phyloP scores from a whole-genome alignment of 2,888 invertebrate genomes.

The Drosophila testacea region DNA sequence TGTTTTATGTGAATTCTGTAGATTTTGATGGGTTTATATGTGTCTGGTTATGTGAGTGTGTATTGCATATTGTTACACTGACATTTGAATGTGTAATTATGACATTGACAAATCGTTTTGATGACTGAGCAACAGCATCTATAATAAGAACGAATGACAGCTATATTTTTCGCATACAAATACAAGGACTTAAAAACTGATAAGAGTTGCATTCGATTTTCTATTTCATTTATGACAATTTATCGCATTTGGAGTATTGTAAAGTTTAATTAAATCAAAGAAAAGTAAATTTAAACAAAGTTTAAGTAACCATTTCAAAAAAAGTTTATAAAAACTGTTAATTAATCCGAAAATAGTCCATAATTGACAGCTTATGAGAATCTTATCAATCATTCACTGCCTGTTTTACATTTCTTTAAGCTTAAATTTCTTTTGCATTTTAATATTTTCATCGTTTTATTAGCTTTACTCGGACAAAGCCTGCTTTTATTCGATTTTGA shows the following conservation, averaged over 20 bases:
- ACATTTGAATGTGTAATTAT: conserved; percentile 44
- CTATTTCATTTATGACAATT: no score
- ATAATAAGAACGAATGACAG: neutral
- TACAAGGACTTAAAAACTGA: neutral
- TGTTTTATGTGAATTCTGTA: conserved; percentile 49
- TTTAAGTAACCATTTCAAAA: neutral
- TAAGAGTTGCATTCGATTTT: neutral
- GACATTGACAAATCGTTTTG: conserved; percentile 45
- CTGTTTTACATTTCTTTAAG: neutral
- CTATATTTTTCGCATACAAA: no score
- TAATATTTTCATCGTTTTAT: conserved; percentile 10
- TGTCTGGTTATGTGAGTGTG: conserved; percentile 2
- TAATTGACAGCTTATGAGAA: neutral
- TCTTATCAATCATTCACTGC: neutral
- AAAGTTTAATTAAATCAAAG: no score
- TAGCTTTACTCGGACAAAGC: conserved; percentile 5
- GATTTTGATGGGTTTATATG: conserved; percentile 34
- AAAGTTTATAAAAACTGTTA: neutral
- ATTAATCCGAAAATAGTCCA: neutral
- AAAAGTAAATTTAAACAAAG: no score
- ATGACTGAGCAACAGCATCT: conserved; percentile 8
- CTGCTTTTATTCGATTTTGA: conserved; percentile 11
- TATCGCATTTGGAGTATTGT: no score
- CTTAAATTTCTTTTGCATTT: conserved; percentile 9
- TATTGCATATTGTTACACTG: conserved; percentile 17